Evolutionary conservation across 2,888 invertebrate species (phyloP).

Genomic region (Chymomyza procnemis): DNA sequence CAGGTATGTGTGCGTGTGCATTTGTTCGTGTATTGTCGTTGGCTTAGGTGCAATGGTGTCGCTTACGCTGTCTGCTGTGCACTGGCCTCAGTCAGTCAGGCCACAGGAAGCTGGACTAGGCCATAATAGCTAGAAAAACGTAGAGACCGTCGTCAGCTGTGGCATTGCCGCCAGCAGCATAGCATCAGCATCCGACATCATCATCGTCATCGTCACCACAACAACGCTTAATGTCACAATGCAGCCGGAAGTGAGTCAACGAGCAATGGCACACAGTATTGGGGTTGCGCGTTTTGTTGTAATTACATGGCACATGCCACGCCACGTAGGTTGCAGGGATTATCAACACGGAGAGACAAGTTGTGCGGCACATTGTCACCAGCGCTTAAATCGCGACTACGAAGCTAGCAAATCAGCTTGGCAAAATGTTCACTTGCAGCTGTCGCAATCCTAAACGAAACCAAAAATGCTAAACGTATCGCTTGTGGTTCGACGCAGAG

Average conservation of each 20-base stretch:
- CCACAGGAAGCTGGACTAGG: slow-evolving; percentile 39
- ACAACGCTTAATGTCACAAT: slow-evolving; percentile 28
- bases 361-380: background rate
- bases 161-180: slow-evolving; percentile 15
- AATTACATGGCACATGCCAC: background rate
- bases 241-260: slow-evolving; percentile 28
- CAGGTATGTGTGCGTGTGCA: slow-evolving; percentile 18
- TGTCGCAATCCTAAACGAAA: no score
- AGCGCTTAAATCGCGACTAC: no score
- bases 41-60: slow-evolving; percentile 20
- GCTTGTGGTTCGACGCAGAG: no score
- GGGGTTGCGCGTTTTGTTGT: background rate
- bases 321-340: slow-evolving; percentile 10
- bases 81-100: slow-evolving; percentile 17
- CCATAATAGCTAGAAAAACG: slow-evolving; percentile 40
- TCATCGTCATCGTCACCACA: background rate
- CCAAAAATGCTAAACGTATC: no score
- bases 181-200: background rate
- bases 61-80: slow-evolving; percentile 30
- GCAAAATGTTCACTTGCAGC: no score
- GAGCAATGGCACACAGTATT: background rate
- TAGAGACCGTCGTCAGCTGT: background rate
- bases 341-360: slow-evolving; percentile 23
- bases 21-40: background rate
- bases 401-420: no score